Evolutionary conservation across 2,113 vertebrate species (phyloP).

Genomic region (Xerus inauris): DNA sequence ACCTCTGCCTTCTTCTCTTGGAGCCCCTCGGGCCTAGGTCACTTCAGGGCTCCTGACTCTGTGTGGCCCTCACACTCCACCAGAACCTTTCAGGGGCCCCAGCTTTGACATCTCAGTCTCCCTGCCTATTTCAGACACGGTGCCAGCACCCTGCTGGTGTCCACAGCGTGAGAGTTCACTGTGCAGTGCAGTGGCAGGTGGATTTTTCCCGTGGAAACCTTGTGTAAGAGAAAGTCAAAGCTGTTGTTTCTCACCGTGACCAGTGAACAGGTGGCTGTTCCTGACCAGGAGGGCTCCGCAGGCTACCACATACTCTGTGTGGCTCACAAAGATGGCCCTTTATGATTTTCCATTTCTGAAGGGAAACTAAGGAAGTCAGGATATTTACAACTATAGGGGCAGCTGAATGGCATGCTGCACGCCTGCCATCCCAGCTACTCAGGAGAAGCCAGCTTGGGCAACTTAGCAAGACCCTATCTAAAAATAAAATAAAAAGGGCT

Average conservation of each 20-base stretch:
- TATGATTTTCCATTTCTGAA: background rate
- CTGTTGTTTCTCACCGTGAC: too few species aligned
- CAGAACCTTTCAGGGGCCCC: background rate
- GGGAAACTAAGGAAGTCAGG: background rate
- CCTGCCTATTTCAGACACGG: background rate
- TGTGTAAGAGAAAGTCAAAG: background rate
- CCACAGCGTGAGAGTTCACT: background rate
- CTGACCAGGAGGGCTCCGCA: too few species aligned
- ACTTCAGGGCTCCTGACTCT: background rate
- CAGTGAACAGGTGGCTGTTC: too few species aligned
- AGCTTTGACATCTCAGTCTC: background rate
- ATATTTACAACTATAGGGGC: background rate
- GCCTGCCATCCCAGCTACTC: too few species aligned
- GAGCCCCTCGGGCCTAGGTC: background rate
- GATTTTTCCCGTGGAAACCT: background rate
- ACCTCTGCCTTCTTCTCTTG: background rate
- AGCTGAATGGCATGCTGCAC: too few species aligned
- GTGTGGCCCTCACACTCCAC: too few species aligned
- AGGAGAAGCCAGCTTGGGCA: too few species aligned
- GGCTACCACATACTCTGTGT: too few species aligned
- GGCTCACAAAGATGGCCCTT: too few species aligned
- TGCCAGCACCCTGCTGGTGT: too few species aligned
- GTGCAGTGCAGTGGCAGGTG: background rate
- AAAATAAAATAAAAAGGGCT: too few species aligned
- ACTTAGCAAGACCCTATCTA: too few species aligned